Conservation (phyloP, 1,140 invertebrate species). For the Oryzaephilus surinamensis region DNA sequence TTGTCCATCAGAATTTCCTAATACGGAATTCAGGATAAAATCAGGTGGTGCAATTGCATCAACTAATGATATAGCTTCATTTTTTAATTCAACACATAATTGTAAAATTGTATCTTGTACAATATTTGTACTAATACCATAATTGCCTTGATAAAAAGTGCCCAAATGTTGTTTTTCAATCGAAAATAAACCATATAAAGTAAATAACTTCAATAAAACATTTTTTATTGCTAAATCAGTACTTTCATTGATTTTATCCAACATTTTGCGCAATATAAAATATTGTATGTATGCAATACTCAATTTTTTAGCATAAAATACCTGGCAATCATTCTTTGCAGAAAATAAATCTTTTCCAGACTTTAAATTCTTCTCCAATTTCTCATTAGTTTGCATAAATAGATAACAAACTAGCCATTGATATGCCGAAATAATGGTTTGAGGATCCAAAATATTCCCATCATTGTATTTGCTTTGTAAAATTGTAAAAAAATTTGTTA, state of each 20-base stretch:
- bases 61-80: conserved; percentile 59
- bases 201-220: conserved; percentile 54
- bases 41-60: conserved; percentile 83
- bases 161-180: conserved; percentile 57
- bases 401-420: conserved; percentile 79
- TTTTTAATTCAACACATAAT: conserved; percentile 54
- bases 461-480: conserved; percentile 39
- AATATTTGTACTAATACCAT: conserved; percentile 40
- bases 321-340: conserved; percentile 70
- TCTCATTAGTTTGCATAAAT: conserved; percentile 54
- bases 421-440: conserved; percentile 62
- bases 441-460: conserved; percentile 37
- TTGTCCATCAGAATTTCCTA: conserved; percentile 71
- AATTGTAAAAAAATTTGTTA: conserved; percentile 45
- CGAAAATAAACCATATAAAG: conserved; percentile 60
- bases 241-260: conserved; percentile 43
- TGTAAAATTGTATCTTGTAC: conserved; percentile 47
- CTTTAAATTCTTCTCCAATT: conserved; percentile 44
- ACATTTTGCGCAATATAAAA: conserved; percentile 45
- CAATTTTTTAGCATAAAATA: conserved; percentile 65
- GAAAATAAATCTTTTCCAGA: conserved; percentile 56
- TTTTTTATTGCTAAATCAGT: conserved; percentile 37
- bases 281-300: conserved; percentile 65
- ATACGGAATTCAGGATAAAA: conserved; percentile 69
- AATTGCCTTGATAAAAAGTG: conserved; percentile 66